A percentile compares a stretch with the other conserved stretches of the same genome.
These are phyloP conservation scores for Peromyscus attwateri DNA, from an alignment of 2,797 vertebrate genomes.

Conservation along the genomic window DNA sequence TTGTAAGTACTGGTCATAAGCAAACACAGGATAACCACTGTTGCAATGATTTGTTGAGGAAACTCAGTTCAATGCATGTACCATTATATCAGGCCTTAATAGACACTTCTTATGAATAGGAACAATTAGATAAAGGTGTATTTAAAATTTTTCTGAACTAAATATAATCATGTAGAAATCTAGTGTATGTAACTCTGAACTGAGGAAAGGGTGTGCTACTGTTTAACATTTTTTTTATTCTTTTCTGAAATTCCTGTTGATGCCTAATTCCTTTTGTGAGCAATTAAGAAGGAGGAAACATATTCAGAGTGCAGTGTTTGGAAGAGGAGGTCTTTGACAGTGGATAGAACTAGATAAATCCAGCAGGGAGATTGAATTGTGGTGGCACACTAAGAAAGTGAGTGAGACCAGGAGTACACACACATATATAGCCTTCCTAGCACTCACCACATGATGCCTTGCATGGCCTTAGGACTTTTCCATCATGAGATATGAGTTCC, in stretches of 20 bases:
- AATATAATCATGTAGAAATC: background rate
- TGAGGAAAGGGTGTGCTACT: no score
- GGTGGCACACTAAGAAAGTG: background rate
- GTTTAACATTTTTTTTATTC: background rate
- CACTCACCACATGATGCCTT: background rate
- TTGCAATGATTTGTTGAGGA: background rate
- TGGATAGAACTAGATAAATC: background rate
- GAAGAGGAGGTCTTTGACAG: background rate
- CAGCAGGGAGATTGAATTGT: background rate
- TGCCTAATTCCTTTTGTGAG: background rate
- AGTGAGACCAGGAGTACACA: background rate
- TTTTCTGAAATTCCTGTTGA: background rate
- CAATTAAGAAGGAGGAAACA: background rate
- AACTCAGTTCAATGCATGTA: background rate
- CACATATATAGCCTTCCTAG: rapidly evolving
- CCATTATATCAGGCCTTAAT: background rate
- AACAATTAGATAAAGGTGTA: background rate
- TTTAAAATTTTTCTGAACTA: background rate
- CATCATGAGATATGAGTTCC: no score
- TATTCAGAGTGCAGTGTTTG: background rate
- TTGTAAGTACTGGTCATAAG: background rate
- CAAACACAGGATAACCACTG: background rate
- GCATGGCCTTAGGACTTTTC: background rate
- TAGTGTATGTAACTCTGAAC: background rate
- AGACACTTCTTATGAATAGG: background rate